phyloP scores from a whole-genome alignment of 92 coral and sea anemone genomes.

The Zoanthus gigantus region DNA sequence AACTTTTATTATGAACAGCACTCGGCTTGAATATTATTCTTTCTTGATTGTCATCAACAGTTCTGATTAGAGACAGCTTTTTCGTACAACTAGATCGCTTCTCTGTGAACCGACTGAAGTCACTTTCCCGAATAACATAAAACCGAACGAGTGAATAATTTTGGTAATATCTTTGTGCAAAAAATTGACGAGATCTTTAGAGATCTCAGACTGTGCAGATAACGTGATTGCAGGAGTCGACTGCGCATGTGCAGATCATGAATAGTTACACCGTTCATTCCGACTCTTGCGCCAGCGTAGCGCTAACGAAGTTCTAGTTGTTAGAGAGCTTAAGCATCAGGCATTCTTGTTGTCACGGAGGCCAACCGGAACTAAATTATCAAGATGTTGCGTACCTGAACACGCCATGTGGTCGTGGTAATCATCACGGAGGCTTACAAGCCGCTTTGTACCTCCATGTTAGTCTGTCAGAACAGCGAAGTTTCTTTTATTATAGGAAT shows the following conservation, averaged over 20 bases:
- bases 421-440: no score
- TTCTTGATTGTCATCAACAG: background rate
- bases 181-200: slow-evolving; percentile 24
- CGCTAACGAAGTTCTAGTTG: background rate
- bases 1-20: slow-evolving; percentile 40
- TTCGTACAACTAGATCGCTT: background rate
- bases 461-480: no score
- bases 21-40: slow-evolving; percentile 17
- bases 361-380: no score
- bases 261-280: background rate
- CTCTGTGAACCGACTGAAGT: slow-evolving; percentile 14
- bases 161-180: slow-evolving; percentile 2
- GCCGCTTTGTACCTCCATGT: no score
- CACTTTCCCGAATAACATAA: slow-evolving; percentile 9
- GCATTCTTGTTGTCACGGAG: no score
- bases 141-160: slow-evolving; percentile 4
- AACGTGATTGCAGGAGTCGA: slow-evolving; percentile 33
- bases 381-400: no score
- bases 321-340: background rate
- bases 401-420: no score
- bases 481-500: no score
- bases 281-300: slow-evolving; percentile 5
- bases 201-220: slow-evolving; percentile 6
- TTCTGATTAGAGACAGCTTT: slow-evolving; percentile 4
- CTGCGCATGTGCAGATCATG: slow-evolving; percentile 9